These are phyloP conservation scores for Hedychridium roseum DNA, from an alignment of 2,888 invertebrate species.

Conservation along the genomic window DNA sequence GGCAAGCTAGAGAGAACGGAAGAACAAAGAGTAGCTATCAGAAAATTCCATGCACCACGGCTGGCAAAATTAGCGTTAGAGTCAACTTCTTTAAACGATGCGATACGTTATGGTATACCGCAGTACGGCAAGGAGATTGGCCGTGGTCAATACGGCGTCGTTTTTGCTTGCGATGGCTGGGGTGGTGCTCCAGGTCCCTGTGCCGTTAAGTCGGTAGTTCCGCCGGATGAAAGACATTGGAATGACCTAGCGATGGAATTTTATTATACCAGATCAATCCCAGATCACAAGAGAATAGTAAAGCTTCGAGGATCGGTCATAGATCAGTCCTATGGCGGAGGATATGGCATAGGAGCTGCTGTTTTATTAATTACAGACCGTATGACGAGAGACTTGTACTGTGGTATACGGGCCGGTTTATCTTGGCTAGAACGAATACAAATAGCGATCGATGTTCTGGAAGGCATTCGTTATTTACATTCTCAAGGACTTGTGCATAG, in stretches of 20 bases:
- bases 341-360: conserved; percentile 68
- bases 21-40: conserved; percentile 77
- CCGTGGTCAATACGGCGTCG: conserved; percentile 90
- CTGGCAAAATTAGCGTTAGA: conserved; percentile 84
- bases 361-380: conserved; percentile 84
- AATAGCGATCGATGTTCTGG: conserved; percentile 83
- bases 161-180: conserved; percentile 77
- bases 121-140: conserved; percentile 74
- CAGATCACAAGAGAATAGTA: conserved; percentile 82
- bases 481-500: conserved; percentile 86
- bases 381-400: conserved; percentile 79
- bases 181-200: conserved; percentile 80
- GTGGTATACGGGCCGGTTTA: conserved; percentile 76
- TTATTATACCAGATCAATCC: conserved; percentile 87
- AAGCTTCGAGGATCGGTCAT: conserved; percentile 81
- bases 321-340: conserved; percentile 78
- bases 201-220: conserved; percentile 88
- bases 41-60: conserved; percentile 81
- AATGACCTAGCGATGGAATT: conserved; percentile 91
- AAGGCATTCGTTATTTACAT: conserved; percentile 88
- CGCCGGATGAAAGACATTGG: conserved; percentile 89
- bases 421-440: conserved; percentile 71
- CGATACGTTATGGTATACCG: conserved; percentile 77
- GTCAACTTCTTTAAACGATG: conserved; percentile 83
- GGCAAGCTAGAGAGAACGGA: conserved; percentile 81